Percentiles rank a stretch among this genome's conserved stretches.
These are phyloP conservation scores for Drosophila koepferae DNA, from an alignment of 2,888 invertebrate genomes.

Conservation along the genomic window DNA sequence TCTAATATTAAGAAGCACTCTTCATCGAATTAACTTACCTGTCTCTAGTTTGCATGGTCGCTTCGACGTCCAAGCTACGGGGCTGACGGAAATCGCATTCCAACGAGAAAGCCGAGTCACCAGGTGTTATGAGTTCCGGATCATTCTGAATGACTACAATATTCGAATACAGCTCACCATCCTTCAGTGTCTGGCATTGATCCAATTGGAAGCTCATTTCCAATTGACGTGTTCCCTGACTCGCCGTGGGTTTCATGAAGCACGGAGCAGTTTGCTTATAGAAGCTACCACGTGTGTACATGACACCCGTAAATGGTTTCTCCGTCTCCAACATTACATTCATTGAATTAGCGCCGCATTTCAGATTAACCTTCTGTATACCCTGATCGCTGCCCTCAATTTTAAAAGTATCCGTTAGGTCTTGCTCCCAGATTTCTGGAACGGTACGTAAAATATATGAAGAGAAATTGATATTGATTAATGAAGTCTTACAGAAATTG, in stretches of 20 bases:
- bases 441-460: not conserved
- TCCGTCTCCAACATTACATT: conserved; percentile 86
- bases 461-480: not conserved
- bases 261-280: conserved; percentile 87
- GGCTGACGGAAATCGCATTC: conserved; percentile 88
- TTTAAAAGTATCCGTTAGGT: conserved; percentile 86
- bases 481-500: not conserved
- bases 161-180: conserved; percentile 87
- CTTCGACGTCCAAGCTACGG: conserved; percentile 86
- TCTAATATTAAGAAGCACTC: not conserved
- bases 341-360: conserved; percentile 87
- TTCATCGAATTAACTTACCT: conserved; percentile 73
- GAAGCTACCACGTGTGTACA: conserved; percentile 88
- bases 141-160: conserved; percentile 89
- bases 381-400: conserved; percentile 87
- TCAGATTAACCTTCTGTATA: conserved; percentile 87
- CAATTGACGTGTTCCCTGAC: conserved; percentile 85
- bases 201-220: conserved; percentile 87
- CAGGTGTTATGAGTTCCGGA: conserved; percentile 88
- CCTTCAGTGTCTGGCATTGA: conserved; percentile 87
- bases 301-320: conserved; percentile 87
- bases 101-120: conserved; percentile 88
- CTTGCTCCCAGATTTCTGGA: conserved; percentile 85
- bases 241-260: conserved; percentile 86
- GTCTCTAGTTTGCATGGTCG: conserved; percentile 85